A percentile compares a stretch with the other conserved stretches of the same genome.
Evolutionary conservation across 2,888 invertebrate genomes (phyloP).

Genomic region (Melanostoma mellinum): DNA sequence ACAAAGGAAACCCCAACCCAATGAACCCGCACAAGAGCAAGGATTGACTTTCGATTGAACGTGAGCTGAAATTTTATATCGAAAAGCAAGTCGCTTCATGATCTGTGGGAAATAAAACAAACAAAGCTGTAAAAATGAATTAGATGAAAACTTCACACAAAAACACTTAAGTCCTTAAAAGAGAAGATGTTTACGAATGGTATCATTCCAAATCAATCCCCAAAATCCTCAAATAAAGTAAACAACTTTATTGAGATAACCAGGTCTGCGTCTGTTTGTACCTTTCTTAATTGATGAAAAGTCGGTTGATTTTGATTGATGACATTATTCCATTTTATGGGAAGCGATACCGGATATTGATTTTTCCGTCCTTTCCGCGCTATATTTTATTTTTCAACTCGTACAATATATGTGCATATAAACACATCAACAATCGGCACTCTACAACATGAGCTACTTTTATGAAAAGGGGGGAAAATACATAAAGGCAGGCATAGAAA

Average conservation of each 20-base stretch:
- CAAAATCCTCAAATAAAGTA: constrained; percentile 1
- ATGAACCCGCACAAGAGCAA: constrained; percentile 54
- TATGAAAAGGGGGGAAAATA: constrained; percentile 2
- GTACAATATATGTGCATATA: too few relatives aligned
- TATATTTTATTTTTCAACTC: neutral
- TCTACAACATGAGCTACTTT: constrained; percentile 12
- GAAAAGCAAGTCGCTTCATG: neutral
- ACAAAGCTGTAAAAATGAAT: constrained; percentile 3
- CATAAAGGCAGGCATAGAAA: neutral
- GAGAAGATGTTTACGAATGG: neutral
- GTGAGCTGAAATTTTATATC: constrained; percentile 39
- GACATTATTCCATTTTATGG: constrained; percentile 10
- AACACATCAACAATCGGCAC: neutral
- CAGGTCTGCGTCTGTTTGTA: neutral
- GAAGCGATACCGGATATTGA: constrained; percentile 2
- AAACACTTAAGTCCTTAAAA: neutral
- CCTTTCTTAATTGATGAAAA: constrained; percentile 13
- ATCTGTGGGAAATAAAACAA: neutral
- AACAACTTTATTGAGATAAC: neutral
- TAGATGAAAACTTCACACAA: neutral
- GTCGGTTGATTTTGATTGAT: constrained; percentile 52
- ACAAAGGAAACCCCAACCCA: constrained; percentile 28
- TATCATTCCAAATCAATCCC: neutral
- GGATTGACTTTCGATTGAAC: constrained; percentile 36
- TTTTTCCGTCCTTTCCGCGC: neutral